Base-by-base conservation (phyloP, 2,113 vertebrate species). In the Stomatorhinus ivindoensis region DNA sequence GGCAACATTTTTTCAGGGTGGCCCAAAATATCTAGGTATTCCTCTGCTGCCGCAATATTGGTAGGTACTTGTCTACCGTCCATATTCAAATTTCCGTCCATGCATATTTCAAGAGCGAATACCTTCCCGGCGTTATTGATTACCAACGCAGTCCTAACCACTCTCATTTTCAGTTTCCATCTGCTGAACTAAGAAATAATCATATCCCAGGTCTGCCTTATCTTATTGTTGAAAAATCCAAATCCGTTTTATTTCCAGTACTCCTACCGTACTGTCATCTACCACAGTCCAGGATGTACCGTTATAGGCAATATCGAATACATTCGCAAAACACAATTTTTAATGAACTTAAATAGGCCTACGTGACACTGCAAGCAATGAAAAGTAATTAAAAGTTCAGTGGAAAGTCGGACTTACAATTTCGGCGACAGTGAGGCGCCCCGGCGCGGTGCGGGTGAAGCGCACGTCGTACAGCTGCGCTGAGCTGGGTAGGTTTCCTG, bases 401-500 rank as follows among this genome's bases (percentile, higher is more conserved):
- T 39, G 73, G 73, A 15, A 80, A 80, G 31, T 2, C 50, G 42
- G 53, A 94, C 95, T 95, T 93, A 95, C 95, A 89, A 95, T 94
- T 92, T 95, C 94, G 87, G 92, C 93, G 88, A 94, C 15, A 69
- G 93, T 91, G 2, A 95, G 94, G 15, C 92, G 31, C 42, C 94
- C 95, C 86, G 90, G 90, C 50, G 90, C 46, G 19, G 92, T 95
- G 3, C 91, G 91, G 61, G 93, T 73, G 76, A 96, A 95, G 27
- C 92, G 91, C 61, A 92, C 92, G 92, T 96, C 92, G 19, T 94
- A 95, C 76, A 93, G 91, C 91, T 95, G 80, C 4, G 94, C 93
- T 76, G 95, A 95, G 65, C 91, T 92, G 0, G 92, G 92, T 73
- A 87, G 90, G 91, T 89, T 91, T 39, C 86, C 84, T 17, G 17